phyloP scores from a whole-genome alignment of 1,140 invertebrate species.

The Eufriesea mexicana region DNA sequence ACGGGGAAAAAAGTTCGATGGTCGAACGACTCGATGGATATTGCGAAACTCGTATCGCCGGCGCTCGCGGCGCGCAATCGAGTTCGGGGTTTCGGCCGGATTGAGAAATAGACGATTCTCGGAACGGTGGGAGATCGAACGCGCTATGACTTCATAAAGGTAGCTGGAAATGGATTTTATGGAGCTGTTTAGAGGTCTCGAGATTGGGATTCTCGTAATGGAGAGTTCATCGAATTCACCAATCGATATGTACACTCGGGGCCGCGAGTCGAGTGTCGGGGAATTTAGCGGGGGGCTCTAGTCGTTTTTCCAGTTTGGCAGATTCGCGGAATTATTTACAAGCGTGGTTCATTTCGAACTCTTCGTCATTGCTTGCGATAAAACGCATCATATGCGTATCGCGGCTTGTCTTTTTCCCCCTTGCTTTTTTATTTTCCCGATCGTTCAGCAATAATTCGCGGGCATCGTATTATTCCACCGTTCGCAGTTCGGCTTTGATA shows the following conservation, averaged over 20 bases:
- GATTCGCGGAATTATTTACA: background rate
- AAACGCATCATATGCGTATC: conserved; percentile 27
- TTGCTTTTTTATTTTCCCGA: conserved; percentile 5
- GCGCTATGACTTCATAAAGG: background rate
- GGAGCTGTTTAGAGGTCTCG: background rate
- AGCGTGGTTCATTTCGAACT: background rate
- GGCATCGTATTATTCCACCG: conserved; percentile 23
- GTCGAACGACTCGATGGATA: conserved; percentile 5
- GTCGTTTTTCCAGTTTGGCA: background rate
- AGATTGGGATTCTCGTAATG: no score
- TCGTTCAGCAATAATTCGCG: conserved; percentile 24
- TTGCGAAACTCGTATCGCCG: background rate
- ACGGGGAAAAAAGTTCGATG: background rate
- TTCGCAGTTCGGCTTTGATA: conserved; percentile 20
- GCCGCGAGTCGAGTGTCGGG: no score
- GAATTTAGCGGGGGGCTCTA: no score
- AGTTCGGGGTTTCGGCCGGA: background rate
- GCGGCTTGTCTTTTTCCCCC: background rate
- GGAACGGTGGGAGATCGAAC: background rate
- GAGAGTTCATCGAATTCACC: background rate
- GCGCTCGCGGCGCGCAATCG: background rate
- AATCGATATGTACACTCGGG: no score
- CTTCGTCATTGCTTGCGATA: conserved; percentile 6
- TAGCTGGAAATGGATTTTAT: conserved; percentile 1
- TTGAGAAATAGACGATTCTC: background rate